Percentiles rank a stretch among this genome's conserved stretches.
phyloP scores from a whole-genome alignment of 2,797 vertebrate genomes.

The Myiotriccus ornatus region DNA sequence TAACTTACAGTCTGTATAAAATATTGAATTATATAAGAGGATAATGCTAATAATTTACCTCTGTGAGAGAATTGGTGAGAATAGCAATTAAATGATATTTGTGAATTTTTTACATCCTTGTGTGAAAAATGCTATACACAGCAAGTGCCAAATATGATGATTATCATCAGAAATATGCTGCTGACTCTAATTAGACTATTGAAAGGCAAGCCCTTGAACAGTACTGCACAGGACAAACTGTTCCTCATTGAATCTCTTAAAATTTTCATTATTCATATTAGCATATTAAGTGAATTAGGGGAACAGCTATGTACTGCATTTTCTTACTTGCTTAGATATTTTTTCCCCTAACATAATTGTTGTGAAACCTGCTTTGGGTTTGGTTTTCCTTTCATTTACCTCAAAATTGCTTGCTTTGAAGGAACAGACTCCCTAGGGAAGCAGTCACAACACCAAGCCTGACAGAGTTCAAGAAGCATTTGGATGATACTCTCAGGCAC shows the following conservation, averaged over 20 bases:
- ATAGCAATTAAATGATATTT: background rate
- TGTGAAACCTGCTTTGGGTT: background rate
- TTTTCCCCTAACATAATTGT: background rate
- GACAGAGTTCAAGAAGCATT: background rate
- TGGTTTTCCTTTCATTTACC: background rate
- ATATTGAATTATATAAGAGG: background rate
- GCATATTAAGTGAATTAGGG: background rate
- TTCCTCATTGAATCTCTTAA: background rate
- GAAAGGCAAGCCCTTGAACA: slow-evolving; percentile 17
- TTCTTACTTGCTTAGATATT: background rate
- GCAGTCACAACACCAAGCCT: background rate
- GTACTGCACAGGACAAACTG: background rate
- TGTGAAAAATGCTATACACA: background rate
- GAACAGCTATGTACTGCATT: background rate
- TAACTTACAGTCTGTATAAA: background rate
- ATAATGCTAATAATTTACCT: background rate
- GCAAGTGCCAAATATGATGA: slow-evolving; percentile 10
- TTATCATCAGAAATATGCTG: slow-evolving; percentile 16
- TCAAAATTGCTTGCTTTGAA: background rate
- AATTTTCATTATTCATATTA: background rate
- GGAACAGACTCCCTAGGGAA: background rate
- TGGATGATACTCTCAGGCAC: background rate
- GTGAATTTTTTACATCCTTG: background rate
- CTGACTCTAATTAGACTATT: slow-evolving; percentile 35
- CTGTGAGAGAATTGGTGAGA: background rate